These are phyloP conservation scores for Lipotes vexillifer DNA, from an alignment of 2,113 vertebrate species.

Conservation along the genomic window DNA sequence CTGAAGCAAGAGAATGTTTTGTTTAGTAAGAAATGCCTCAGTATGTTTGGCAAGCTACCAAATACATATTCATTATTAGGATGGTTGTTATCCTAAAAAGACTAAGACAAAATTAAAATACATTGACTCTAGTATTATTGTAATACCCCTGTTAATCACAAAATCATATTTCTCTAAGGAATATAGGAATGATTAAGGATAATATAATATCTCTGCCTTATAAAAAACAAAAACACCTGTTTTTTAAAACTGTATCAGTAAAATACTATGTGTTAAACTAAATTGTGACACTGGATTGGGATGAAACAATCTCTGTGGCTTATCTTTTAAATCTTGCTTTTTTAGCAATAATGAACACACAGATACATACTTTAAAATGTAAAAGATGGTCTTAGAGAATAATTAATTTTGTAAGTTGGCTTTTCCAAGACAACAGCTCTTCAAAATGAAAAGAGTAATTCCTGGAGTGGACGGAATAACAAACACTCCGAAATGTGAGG, in stretches of 20 bases:
- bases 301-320: not conserved
- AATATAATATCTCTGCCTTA: not conserved
- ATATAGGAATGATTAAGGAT: not conserved
- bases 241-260: not conserved
- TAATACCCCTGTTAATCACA: slow-evolving; percentile 20
- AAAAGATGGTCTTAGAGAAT: slow-evolving; percentile 33
- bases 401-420: slow-evolving; percentile 30
- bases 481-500: not conserved
- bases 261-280: not conserved
- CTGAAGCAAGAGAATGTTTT: slow-evolving; percentile 15
- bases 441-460: slow-evolving; percentile 22
- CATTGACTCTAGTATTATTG: slow-evolving; percentile 12
- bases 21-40: slow-evolving; percentile 1
- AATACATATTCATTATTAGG: slow-evolving; percentile 16
- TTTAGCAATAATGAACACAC: not conserved
- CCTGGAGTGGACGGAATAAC: not conserved
- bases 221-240: not conserved
- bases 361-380: not conserved
- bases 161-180: not conserved
- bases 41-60: slow-evolving; percentile 41
- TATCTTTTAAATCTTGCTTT: not conserved
- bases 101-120: slow-evolving; percentile 17
- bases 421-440: slow-evolving; percentile 42
- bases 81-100: slow-evolving; percentile 25
- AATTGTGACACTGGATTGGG: not conserved